Conservation (phyloP, 1,140 invertebrate species). For the Pogonognathellus flavescens region DNA sequence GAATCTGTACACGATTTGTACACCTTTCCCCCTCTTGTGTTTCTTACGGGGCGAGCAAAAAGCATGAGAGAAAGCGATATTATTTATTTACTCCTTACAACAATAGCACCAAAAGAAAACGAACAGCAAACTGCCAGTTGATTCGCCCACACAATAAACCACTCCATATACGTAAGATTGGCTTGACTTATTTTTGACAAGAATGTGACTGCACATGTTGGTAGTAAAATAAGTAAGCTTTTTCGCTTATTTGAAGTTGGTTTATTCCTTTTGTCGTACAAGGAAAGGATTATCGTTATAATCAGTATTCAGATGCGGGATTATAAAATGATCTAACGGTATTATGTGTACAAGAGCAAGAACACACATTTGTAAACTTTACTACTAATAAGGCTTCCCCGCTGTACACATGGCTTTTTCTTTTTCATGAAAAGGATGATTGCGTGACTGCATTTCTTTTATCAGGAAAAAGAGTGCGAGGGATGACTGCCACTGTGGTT, state of each 20-base stretch:
- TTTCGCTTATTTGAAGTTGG: no score
- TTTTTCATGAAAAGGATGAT: conserved; percentile 21
- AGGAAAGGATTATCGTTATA: no score
- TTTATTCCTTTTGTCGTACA: no score
- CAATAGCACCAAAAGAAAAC: not conserved
- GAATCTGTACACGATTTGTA: not conserved
- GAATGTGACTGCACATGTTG: no score
- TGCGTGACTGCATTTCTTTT: conserved; percentile 39
- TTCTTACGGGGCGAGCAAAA: not conserved
- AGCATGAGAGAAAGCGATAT: conserved; percentile 10
- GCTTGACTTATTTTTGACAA: no score
- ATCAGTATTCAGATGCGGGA: no score
- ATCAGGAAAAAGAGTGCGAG: conserved; percentile 6
- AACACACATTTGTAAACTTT: conserved; percentile 14
- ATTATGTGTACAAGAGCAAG: not conserved
- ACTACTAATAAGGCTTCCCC: conserved; percentile 11
- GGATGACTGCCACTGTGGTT: conserved; percentile 14
- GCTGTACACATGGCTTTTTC: not conserved
- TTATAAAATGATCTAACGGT: no score
- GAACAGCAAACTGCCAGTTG: not conserved
- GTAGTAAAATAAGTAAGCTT: no score
- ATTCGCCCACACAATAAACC: conserved; percentile 5
- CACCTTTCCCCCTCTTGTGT: not conserved
- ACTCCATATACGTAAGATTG: no score
- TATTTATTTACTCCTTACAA: not conserved